Conservation (phyloP, 2,113 vertebrate genomes). For the Pelusios castaneus region DNA sequence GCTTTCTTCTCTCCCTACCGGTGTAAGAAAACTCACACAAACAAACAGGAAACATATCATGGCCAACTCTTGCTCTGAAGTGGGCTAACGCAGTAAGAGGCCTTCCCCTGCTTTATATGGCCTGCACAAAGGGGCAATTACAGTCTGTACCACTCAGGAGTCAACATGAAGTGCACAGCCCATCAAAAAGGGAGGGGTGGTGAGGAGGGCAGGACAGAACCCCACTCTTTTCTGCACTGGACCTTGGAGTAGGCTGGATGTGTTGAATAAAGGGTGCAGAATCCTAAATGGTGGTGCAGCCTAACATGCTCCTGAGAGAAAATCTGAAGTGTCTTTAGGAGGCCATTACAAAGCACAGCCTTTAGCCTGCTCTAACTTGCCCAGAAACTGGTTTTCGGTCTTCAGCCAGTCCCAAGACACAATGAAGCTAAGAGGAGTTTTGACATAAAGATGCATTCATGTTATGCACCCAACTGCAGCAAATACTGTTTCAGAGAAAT, state of each 20-base stretch:
- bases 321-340: not conserved
- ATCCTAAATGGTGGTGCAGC: not conserved
- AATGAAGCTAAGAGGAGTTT: not conserved
- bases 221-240: not conserved
- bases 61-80: not conserved
- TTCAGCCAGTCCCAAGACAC: fast-evolving
- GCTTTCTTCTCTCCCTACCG: not conserved
- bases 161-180: not conserved
- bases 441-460: not conserved
- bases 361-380: not conserved
- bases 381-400: fast-evolving
- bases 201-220: not conserved
- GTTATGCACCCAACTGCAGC: not conserved
- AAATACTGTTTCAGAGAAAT: not conserved
- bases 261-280: not conserved
- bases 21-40: not conserved
- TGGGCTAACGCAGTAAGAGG: not conserved
- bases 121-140: not conserved
- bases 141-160: not conserved
- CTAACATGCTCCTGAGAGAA: not conserved
- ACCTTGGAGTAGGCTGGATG: not conserved
- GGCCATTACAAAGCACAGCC: not conserved
- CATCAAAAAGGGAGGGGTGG: not conserved
- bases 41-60: not conserved
- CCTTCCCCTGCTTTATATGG: not conserved